These are phyloP conservation scores for Limulus polyphemus DNA, from an alignment of 2,888 invertebrate genomes.

Conservation along the genomic window DNA sequence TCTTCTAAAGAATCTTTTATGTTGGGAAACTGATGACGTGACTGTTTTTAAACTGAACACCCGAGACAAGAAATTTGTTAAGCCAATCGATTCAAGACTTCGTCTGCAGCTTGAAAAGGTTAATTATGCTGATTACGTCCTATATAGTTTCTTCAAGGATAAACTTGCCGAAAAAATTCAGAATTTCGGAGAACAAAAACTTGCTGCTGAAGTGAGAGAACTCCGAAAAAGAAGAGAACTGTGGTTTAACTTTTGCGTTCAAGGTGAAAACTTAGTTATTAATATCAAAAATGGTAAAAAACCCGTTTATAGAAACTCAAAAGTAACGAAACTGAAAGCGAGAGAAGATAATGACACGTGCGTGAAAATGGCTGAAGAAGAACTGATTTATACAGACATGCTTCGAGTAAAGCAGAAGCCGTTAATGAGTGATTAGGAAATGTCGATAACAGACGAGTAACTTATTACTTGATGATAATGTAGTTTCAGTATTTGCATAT, in stretches of 20 bases:
- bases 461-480: no score
- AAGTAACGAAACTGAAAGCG: not conserved
- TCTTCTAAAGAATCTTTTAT: conserved; percentile 32
- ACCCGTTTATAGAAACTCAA: not conserved
- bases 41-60: conserved; percentile 27
- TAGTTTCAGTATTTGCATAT: no score
- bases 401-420: conserved; percentile 9
- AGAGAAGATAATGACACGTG: conserved; percentile 2
- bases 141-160: conserved; percentile 30
- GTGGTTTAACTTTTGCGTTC: conserved; percentile 10
- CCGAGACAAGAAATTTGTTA: conserved; percentile 2
- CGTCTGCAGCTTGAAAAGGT: conserved; percentile 4
- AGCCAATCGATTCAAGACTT: not conserved
- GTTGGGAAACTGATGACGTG: conserved; percentile 35
- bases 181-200: conserved; percentile 13
- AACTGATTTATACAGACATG: conserved; percentile 10
- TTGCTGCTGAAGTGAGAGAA: conserved; percentile 21
- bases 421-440: no score
- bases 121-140: conserved; percentile 30
- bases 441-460: no score
- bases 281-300: conserved; percentile 1
- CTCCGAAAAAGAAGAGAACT: conserved; percentile 9
- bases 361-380: conserved; percentile 8
- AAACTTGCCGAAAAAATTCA: conserved; percentile 11
- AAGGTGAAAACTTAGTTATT: conserved; percentile 1